Conservation (phyloP, 2,888 invertebrate species). For the Ligdia adustata region DNA sequence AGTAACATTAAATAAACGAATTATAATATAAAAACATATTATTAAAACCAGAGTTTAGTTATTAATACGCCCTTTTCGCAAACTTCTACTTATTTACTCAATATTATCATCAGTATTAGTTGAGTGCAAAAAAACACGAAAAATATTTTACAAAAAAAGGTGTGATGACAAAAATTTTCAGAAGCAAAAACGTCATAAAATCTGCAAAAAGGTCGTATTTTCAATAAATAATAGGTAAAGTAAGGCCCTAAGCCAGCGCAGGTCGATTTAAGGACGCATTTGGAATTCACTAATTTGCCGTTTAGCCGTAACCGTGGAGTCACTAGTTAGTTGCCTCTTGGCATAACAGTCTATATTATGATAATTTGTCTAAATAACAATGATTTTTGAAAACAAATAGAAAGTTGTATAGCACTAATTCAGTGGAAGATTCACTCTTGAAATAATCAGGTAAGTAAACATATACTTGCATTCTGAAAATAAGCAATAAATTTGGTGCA, state of each 20-base stretch:
- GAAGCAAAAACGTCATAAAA: neutral
- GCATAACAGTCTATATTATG: conserved; percentile 51
- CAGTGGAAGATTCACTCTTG: too few relatives aligned
- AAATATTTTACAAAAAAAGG: too few relatives aligned
- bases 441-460: too few relatives aligned
- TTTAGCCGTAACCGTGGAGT: too few relatives aligned
- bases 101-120: too few relatives aligned
- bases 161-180: neutral
- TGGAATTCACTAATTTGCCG: too few relatives aligned
- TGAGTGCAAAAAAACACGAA: too few relatives aligned
- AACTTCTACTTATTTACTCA: neutral
- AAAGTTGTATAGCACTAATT: too few relatives aligned
- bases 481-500: too few relatives aligned
- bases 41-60: conserved; percentile 17
- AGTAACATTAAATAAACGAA: conserved; percentile 78
- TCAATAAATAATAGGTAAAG: conserved; percentile 17
- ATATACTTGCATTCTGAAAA: too few relatives aligned
- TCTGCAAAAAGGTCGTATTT: conserved; percentile 12
- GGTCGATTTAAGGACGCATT: conserved; percentile 18
- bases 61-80: conserved; percentile 16
- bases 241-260: conserved; percentile 44
- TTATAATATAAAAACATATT: conserved; percentile 38
- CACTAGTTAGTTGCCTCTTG: conserved; percentile 43
- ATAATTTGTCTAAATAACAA: conserved; percentile 34
- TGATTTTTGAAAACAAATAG: too few relatives aligned